These are phyloP conservation scores for Phoronis australis DNA, from an alignment of 2,888 invertebrate species.

Conservation along the genomic window DNA sequence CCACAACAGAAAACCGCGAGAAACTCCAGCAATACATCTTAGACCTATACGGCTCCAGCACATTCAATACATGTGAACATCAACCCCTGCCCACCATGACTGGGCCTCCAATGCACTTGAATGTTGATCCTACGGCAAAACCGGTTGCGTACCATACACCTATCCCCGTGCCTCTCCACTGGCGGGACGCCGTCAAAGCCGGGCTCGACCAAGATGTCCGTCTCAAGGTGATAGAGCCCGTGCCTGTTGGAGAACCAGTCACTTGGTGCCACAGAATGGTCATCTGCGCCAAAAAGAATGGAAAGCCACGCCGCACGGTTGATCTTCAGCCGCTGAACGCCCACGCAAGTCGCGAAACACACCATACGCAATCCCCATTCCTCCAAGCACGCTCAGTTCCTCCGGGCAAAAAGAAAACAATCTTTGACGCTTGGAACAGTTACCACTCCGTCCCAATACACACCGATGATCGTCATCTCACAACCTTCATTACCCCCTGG, in stretches of 20 bases:
- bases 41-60: constrained; percentile 10
- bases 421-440: no score
- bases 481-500: constrained; percentile 19
- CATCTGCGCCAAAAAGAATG: constrained; percentile 18
- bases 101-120: constrained; percentile 11
- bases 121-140: constrained; percentile 10
- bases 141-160: constrained; percentile 13
- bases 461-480: constrained; percentile 16
- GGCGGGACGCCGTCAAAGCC: constrained; percentile 12
- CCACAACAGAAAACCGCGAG: constrained; percentile 7
- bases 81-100: constrained; percentile 11
- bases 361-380: constrained; percentile 22
- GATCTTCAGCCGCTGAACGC: constrained; percentile 25
- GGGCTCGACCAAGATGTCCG: constrained; percentile 13
- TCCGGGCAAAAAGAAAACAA: constrained; percentile 10
- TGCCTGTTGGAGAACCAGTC: constrained; percentile 17
- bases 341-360: constrained; percentile 18
- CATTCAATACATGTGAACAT: constrained; percentile 15
- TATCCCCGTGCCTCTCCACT: constrained; percentile 13
- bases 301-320: no score
- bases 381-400: constrained; percentile 19
- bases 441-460: constrained; percentile 15
- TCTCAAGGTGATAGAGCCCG: constrained; percentile 17
- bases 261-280: constrained; percentile 21
- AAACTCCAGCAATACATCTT: constrained; percentile 7